phyloP scores from a whole-genome alignment of 2,888 invertebrate genomes.

The Apamea monoglypha region DNA sequence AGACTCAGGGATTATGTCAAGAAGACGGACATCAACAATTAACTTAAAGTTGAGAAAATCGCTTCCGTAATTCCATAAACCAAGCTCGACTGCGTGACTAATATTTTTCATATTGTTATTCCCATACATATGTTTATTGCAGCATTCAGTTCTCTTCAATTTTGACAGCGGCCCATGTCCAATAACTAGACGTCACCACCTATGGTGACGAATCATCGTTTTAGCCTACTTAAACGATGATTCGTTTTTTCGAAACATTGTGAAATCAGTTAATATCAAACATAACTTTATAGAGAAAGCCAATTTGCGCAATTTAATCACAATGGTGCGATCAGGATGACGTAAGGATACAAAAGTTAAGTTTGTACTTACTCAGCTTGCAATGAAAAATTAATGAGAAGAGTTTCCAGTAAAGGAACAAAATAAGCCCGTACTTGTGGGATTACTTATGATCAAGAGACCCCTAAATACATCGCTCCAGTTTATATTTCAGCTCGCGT shows the following conservation, averaged over 20 bases:
- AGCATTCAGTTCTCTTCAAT: background rate
- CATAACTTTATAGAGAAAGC: slow-evolving; percentile 11
- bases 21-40: background rate
- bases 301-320: slow-evolving; percentile 30
- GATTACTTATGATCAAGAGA: slow-evolving; percentile 57
- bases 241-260: slow-evolving; percentile 36
- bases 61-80: background rate
- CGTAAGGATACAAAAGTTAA: background rate
- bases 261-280: slow-evolving; percentile 26
- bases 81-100: background rate
- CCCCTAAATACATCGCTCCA: slow-evolving; percentile 71
- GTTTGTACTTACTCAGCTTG: background rate
- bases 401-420: background rate
- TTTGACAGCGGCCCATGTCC: background rate
- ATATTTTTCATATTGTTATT: slow-evolving; percentile 5
- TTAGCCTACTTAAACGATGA: slow-evolving; percentile 1
- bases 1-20: background rate
- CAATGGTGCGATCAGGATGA: slow-evolving; percentile 16
- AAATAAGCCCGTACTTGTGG: slow-evolving; percentile 12
- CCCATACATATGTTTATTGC: background rate
- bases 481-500: slow-evolving; percentile 80
- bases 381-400: background rate
- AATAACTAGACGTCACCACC: background rate
- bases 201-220: no score
- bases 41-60: background rate